Conservation (phyloP, 2,888 invertebrate species). For the Thymelicus acteon region DNA sequence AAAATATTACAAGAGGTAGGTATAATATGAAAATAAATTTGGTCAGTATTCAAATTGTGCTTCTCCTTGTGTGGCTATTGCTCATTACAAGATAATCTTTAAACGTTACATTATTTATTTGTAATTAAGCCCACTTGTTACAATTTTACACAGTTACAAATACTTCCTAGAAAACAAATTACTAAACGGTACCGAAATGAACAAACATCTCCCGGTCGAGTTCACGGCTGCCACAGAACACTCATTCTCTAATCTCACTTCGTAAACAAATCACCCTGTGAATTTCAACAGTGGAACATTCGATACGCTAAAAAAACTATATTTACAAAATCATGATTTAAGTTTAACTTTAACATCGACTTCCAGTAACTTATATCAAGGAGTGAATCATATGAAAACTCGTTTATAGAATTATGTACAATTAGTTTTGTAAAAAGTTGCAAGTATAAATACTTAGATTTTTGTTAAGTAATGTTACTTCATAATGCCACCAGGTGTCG, state of each 20-base stretch:
- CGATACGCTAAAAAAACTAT: conserved; percentile 48
- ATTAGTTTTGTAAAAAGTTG: conserved; percentile 26
- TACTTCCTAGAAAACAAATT: conserved; percentile 4
- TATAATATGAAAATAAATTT: conserved; percentile 43
- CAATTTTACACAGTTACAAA: conserved; percentile 2
- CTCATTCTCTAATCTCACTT: conserved; percentile 58
- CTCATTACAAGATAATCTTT: conserved; percentile 14
- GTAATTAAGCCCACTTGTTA: conserved; percentile 15
- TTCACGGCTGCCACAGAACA: conserved; percentile 29
- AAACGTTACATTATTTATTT: conserved; percentile 9
- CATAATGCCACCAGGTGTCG: too few relatives aligned
- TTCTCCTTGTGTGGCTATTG: conserved; percentile 48
- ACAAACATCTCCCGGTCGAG: conserved; percentile 13
- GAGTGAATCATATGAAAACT: conserved; percentile 23
- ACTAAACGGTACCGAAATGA: too few relatives aligned
- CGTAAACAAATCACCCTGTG: conserved; percentile 61
- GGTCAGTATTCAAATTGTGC: conserved; percentile 53
- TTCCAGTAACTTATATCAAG: conserved; percentile 21
- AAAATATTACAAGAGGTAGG: not conserved
- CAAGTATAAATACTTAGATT: conserved; percentile 1
- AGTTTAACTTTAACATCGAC: conserved; percentile 24
- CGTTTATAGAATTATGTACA: conserved; percentile 22
- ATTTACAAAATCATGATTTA: conserved; percentile 43
- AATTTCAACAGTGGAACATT: conserved; percentile 57
- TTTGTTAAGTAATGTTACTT: not conserved